Evolutionary conservation across 2,888 invertebrate genomes (phyloP).

Genomic region (Cecidostiba fungosa): DNA sequence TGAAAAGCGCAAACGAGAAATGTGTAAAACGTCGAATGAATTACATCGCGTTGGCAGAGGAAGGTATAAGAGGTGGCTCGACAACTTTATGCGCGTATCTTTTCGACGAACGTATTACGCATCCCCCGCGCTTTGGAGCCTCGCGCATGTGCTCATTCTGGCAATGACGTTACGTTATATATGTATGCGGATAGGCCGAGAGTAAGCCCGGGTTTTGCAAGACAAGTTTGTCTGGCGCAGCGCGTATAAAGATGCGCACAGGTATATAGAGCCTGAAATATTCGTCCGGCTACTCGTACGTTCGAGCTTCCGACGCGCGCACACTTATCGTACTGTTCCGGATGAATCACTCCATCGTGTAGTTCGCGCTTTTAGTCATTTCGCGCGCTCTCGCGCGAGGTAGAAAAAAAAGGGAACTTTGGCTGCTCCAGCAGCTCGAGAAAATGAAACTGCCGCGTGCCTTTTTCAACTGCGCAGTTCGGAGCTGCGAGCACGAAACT

Average conservation of each 20-base stretch:
- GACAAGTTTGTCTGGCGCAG: slow-evolving; percentile 38
- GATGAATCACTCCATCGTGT: slow-evolving; percentile 11
- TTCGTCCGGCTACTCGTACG: not conserved
- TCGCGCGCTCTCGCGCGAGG: slow-evolving; percentile 7
- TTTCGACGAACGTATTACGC: slow-evolving; percentile 18
- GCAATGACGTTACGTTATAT: slow-evolving; percentile 62
- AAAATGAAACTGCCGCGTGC: slow-evolving; percentile 37
- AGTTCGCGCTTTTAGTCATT: not conserved
- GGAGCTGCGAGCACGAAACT: not conserved
- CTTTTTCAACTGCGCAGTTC: not conserved
- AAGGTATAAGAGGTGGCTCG: slow-evolving; percentile 18
- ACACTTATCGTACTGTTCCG: slow-evolving; percentile 35
- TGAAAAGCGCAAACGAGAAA: not conserved
- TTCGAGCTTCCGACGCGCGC: not conserved
- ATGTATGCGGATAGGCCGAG: slow-evolving; percentile 23
- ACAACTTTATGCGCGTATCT: slow-evolving; percentile 27
- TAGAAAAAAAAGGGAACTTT: slow-evolving; percentile 30
- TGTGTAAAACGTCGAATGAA: slow-evolving; percentile 5
- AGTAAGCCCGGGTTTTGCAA: not conserved
- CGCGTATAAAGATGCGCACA: slow-evolving; percentile 7
- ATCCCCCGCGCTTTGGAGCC: not conserved
- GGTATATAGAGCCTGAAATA: not conserved
- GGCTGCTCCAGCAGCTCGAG: not conserved
- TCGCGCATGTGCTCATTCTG: slow-evolving; percentile 61
- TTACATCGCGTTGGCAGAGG: not conserved